A percentile compares a stretch with the other conserved stretches of the same genome.
Evolutionary conservation across 2,888 invertebrate species (phyloP).

Genomic region (Ennomos quercinarius): DNA sequence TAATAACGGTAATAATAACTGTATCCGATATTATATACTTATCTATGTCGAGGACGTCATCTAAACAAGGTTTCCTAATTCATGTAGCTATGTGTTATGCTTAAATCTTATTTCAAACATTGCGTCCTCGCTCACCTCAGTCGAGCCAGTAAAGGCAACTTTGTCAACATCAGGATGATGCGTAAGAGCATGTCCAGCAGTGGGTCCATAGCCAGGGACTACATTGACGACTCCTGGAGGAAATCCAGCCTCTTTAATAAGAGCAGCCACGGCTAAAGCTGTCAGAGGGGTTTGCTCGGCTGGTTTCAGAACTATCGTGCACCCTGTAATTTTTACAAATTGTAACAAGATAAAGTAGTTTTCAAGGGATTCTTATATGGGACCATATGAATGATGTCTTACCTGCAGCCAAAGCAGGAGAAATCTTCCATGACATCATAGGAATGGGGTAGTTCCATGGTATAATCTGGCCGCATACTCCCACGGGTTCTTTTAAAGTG

Average conservation of each 20-base stretch:
- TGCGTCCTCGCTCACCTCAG: slow-evolving; percentile 58
- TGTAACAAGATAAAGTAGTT: too few relatives aligned
- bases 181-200: slow-evolving; percentile 91
- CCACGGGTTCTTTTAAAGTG: slow-evolving; percentile 94
- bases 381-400: slow-evolving; percentile 5
- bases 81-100: too few relatives aligned
- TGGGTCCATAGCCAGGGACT: slow-evolving; percentile 94
- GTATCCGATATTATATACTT: too few relatives aligned
- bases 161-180: slow-evolving; percentile 92
- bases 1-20: too few relatives aligned
- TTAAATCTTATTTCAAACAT: too few relatives aligned
- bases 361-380: background rate
- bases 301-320: slow-evolving; percentile 95
- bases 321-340: slow-evolving; percentile 73
- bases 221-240: slow-evolving; percentile 97
- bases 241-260: slow-evolving; percentile 95
- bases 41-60: too few relatives aligned
- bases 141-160: slow-evolving; percentile 90
- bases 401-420: slow-evolving; percentile 90
- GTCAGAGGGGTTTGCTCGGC: slow-evolving; percentile 98
- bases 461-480: slow-evolving; percentile 95
- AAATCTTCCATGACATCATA: slow-evolving; percentile 98
- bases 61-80: too few relatives aligned
- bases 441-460: slow-evolving; percentile 97
- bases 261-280: slow-evolving; percentile 94